Percentiles rank a stretch among this genome's conserved stretches.
Conservation (phyloP, 2,888 invertebrate species). For the Notocelia uddmanniana region DNA sequence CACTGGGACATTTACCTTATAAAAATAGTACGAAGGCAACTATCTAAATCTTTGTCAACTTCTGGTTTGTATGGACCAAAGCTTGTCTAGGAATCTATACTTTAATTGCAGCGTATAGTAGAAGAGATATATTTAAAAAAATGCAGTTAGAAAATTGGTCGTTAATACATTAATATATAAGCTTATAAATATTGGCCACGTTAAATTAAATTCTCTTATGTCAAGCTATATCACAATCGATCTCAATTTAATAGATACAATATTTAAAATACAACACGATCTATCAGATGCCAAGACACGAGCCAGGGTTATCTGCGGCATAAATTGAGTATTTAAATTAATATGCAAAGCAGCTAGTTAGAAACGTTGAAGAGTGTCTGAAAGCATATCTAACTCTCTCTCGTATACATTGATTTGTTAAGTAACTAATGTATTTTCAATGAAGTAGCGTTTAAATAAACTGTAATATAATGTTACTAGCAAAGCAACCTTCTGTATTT, state of each 20-base stretch:
- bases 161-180: background rate
- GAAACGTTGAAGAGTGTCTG: constrained; percentile 23
- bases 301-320: constrained; percentile 11
- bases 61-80: too few species aligned
- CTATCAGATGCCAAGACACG: constrained; percentile 25
- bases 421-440: background rate
- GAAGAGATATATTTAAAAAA: too few species aligned
- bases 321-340: constrained; percentile 35
- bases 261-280: constrained; percentile 12
- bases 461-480: too few species aligned
- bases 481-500: background rate
- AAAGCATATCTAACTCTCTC: constrained; percentile 29
- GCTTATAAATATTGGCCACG: too few species aligned
- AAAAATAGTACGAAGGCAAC: too few species aligned
- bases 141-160: background rate
- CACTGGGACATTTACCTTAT: too few species aligned
- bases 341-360: constrained; percentile 14
- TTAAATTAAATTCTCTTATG: background rate
- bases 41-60: too few species aligned
- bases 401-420: constrained; percentile 29
- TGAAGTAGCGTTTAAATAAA: background rate
- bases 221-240: background rate
- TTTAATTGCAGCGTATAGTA: too few species aligned
- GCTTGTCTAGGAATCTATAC: too few species aligned
- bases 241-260: background rate